Evolutionary conservation across 2,113 vertebrate species (phyloP), one percentile per base, ranked within the genome.

Genomic region (Cyprinodon tularosa): DNA sequence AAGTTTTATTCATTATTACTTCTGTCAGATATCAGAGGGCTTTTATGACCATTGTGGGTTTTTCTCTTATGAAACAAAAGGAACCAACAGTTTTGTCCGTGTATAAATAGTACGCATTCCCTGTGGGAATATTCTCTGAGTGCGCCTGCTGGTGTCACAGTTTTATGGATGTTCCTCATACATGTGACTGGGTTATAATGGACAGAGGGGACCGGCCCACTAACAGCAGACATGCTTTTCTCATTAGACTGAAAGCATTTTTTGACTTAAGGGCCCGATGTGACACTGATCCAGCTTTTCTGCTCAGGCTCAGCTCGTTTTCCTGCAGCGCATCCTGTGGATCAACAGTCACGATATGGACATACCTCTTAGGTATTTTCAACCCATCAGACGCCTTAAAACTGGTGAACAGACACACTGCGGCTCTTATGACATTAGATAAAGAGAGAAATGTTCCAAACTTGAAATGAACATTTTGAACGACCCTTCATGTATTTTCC

Each of bases 211-310:
- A 53, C 12, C 3, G n/a, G 59, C 44, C 45, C 38, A 68, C n/a
- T 17, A 53, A 29, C 64, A 45, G 17, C 11, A 37, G 4, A 22
- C 38, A 57, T 12, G 15, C 20, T 69, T 57, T 69, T 57, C 4
- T 59, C 36, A 50, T 65, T 61, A 15, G 48, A 48, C 60, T 48
- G 17, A 70, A 37, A 69, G 48, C 12, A 38, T 44, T 39, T 50
- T 76, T 50, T 53, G 59, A 63, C 60, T 36, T 12, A 12, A 69
- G 47, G 45, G 36, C 63, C 20, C 22, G 17, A 42, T 76, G 66
- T 29, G 22, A 57, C 44, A 57, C 61, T 61, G 44, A 15, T 17
- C 47, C 2, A 12, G 47, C 17, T 66, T 1, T 29, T 37, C 9
- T 12, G 15, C 12, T 47, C 61, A 12, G 37, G 9, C 10, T 42